Conservation (phyloP, 2,888 invertebrate species). For the Dryococelus australis region DNA sequence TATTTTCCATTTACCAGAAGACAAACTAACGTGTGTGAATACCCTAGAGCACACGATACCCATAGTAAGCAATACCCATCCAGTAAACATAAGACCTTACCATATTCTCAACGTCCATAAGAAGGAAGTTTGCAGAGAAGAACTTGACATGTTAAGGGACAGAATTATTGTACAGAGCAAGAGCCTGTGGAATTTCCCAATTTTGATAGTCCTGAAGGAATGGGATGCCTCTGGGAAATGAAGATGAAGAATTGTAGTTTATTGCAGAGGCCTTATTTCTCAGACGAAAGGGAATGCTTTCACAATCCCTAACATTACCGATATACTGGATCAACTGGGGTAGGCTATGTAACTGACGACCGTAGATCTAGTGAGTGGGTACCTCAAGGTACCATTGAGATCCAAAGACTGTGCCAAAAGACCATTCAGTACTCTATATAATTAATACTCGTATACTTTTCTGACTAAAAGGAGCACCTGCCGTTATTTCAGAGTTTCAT, state of each 20-base stretch:
- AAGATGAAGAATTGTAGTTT: no score
- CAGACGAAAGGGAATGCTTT: no score
- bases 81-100: background rate
- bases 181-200: background rate
- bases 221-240: no score
- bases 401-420: no score
- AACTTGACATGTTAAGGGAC: background rate
- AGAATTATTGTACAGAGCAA: background rate
- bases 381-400: no score
- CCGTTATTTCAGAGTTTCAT: constrained; percentile 28
- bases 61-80: background rate
- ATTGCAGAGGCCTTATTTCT: no score
- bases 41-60: background rate
- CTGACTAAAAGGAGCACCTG: constrained; percentile 19
- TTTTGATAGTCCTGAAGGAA: background rate
- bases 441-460: background rate
- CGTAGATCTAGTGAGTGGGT: no score
- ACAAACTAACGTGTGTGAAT: background rate
- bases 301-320: no score
- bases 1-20: background rate
- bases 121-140: background rate
- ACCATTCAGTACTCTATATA: background rate
- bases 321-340: no score
- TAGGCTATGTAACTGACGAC: no score
- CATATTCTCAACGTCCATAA: background rate